These are phyloP conservation scores for Lobophora halterata DNA, from an alignment of 2,888 invertebrate species.

Conservation along the genomic window DNA sequence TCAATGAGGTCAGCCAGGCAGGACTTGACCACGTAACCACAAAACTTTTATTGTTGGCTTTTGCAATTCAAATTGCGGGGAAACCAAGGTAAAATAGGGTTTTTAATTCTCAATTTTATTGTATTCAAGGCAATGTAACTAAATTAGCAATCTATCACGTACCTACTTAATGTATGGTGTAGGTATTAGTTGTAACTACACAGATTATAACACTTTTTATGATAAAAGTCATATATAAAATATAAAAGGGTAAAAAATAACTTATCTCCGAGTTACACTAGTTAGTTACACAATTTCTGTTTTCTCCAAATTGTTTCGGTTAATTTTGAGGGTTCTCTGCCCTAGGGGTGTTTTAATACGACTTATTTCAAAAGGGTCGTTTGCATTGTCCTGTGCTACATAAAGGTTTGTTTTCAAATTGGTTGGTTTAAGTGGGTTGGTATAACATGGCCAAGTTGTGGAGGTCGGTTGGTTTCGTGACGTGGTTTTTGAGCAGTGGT, in stretches of 20 bases:
- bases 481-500: conserved; percentile 26
- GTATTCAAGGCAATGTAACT: too few relatives aligned
- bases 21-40: conserved; percentile 35
- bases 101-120: conserved; percentile 3
- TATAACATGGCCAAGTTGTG: conserved; percentile 9
- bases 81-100: conserved; percentile 1
- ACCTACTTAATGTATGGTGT: too few relatives aligned
- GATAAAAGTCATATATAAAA: too few relatives aligned
- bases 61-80: conserved; percentile 11
- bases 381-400: conserved; percentile 1
- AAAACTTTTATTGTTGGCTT: conserved; percentile 15
- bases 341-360: conserved; percentile 12
- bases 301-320: conserved; percentile 23
- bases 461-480: conserved; percentile 9
- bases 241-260: too few relatives aligned
- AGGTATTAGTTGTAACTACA: too few relatives aligned
- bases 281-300: background rate
- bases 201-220: too few relatives aligned
- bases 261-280: too few relatives aligned
- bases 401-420: conserved; percentile 24
- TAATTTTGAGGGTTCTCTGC: conserved; percentile 21
- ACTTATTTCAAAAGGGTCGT: conserved; percentile 18
- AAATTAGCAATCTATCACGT: too few relatives aligned
- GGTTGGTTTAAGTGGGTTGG: conserved; percentile 22
- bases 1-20: conserved; percentile 49